Percentiles rank a stretch among this genome's conserved stretches.
Conservation (phyloP, 2,113 vertebrate species). For the Morone saxatilis region DNA sequence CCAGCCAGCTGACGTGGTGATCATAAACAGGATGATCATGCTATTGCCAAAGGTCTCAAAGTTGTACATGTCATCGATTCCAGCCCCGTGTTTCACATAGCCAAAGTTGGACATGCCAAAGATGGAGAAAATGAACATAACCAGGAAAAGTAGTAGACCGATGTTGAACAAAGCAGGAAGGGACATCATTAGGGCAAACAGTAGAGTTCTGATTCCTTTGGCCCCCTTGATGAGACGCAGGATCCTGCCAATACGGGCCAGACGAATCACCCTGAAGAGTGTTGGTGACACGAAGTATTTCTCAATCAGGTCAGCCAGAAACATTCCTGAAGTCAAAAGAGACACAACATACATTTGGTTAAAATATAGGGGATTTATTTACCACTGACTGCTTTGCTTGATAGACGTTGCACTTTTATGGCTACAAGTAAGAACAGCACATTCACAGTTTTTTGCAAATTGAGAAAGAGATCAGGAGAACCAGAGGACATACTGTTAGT, state of each 20-base stretch:
- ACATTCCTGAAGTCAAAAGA: slow-evolving; percentile 90
- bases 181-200: slow-evolving; percentile 99
- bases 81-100: slow-evolving; percentile 94
- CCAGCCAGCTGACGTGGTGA: slow-evolving; percentile 98
- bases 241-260: slow-evolving; percentile 98
- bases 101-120: slow-evolving; percentile 99
- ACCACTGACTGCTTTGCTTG: background rate
- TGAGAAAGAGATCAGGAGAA: background rate
- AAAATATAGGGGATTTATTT: background rate
- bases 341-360: slow-evolving; percentile 17
- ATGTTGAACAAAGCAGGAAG: slow-evolving; percentile 99
- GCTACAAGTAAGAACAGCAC: background rate
- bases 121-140: slow-evolving; percentile 99
- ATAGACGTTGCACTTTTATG: background rate
- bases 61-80: slow-evolving; percentile 99
- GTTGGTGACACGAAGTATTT: slow-evolving; percentile 99
- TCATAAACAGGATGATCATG: slow-evolving; percentile 99
- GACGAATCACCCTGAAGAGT: slow-evolving; percentile 97
- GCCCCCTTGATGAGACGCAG: slow-evolving; percentile 97
- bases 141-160: slow-evolving; percentile 95
- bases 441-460: background rate
- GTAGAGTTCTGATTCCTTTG: slow-evolving; percentile 97
- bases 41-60: slow-evolving; percentile 99
- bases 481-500: background rate
- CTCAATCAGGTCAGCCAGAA: slow-evolving; percentile 98